phyloP scores from a whole-genome alignment of 2,113 vertebrate genomes.

The Calonectris borealis region DNA sequence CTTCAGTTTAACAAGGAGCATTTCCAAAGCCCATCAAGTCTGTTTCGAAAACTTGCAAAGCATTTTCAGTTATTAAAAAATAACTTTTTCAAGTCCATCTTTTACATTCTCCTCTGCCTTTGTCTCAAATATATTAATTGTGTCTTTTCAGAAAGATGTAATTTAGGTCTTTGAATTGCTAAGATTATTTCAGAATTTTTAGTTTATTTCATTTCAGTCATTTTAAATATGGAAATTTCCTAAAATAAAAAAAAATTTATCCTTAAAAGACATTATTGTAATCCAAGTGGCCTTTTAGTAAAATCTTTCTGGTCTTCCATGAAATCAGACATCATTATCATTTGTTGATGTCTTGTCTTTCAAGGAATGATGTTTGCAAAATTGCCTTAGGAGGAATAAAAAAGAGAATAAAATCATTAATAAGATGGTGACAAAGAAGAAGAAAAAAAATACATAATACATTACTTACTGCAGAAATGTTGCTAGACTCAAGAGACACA shows the following conservation, averaged over 20 bases:
- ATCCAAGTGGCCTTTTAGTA: neutral
- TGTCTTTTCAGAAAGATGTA: neutral
- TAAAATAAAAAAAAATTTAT: neutral
- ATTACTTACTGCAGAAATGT: neutral
- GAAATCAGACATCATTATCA: neutral
- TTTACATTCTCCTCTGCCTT: neutral
- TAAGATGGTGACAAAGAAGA: neutral
- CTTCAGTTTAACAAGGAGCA: neutral
- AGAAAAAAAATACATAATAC: neutral
- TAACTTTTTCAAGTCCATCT: neutral
- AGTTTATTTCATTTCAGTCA: neutral
- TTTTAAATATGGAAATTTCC: neutral
- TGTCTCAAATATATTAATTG: neutral
- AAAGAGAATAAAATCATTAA: neutral
- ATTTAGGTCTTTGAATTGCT: neutral
- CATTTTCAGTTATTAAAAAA: neutral
- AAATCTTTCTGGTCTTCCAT: neutral
- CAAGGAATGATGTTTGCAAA: neutral
- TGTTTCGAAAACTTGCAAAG: neutral
- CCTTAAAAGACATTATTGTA: neutral
- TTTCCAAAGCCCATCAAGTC: neutral
- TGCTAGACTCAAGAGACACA: neutral
- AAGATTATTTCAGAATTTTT: neutral
- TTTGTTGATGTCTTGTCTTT: neutral
- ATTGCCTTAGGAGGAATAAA: neutral